A percentile compares a stretch with the other conserved stretches of the same genome.
Conservation (phyloP, 2,888 invertebrate genomes). For the Ophraella communa region DNA sequence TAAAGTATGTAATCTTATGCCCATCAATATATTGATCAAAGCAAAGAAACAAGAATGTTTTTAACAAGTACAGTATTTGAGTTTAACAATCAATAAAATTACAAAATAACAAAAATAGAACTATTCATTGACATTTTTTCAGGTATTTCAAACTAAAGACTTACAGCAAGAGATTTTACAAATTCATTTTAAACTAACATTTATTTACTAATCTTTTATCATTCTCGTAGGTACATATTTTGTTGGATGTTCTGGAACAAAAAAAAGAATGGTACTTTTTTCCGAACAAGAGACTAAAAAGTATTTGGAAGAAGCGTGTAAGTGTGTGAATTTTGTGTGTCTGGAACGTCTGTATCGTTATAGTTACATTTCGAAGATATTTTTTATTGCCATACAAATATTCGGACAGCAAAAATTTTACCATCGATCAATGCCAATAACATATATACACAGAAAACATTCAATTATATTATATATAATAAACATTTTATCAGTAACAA, state of each 20-base stretch:
- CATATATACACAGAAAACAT: slow-evolving; percentile 40
- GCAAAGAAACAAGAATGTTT: too few relatives aligned
- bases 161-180: too few relatives aligned
- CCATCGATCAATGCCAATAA: slow-evolving; percentile 37
- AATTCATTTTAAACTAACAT: too few relatives aligned
- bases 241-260: not conserved
- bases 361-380: slow-evolving; percentile 32
- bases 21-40: too few relatives aligned
- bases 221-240: not conserved
- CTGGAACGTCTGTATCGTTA: slow-evolving; percentile 34
- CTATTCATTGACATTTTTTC: too few relatives aligned
- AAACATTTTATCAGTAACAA: slow-evolving; percentile 47
- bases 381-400: slow-evolving; percentile 48
- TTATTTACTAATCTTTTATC: too few relatives aligned
- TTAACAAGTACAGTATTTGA: too few relatives aligned
- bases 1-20: too few relatives aligned
- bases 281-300: slow-evolving; percentile 34
- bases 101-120: too few relatives aligned
- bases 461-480: slow-evolving; percentile 43
- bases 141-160: too few relatives aligned
- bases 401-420: slow-evolving; percentile 37
- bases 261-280: slow-evolving; percentile 20
- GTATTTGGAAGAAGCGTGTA: slow-evolving; percentile 43
- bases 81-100: too few relatives aligned
- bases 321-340: slow-evolving; percentile 25